Base-by-base conservation (phyloP, 2,888 invertebrate species). In the Tiliacea aurago region DNA sequence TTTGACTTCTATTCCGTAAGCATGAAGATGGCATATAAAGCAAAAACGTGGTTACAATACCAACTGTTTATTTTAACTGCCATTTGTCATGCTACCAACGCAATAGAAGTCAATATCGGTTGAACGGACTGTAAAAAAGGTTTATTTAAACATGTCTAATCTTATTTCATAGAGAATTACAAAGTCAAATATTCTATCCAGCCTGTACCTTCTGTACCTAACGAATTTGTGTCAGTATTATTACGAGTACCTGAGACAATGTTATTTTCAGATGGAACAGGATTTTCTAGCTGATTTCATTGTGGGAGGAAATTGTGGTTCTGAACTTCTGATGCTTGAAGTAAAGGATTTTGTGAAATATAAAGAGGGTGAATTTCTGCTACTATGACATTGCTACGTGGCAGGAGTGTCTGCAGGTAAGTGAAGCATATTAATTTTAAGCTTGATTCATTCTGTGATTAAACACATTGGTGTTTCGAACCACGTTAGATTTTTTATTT, bases 271-370 rank as follows among this genome's bases (percentile, higher is more conserved):
- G 53, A 63, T 66, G 75, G 18, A 41, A 18, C n/a, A 43, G 76
- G 55, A 70, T 69, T 78, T 81, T 78, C 75, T 55, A 20, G 9
- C 53, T 78, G 73, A 81, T 81, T 81, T 80, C 47, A 58, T 55
- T 70, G 70, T 55, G 23, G 51, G 11, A 41, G 64, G 64, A 59
- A 69, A 76, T 69, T 64, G 67, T 71, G 68, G 49, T 58, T 53
- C 33, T 20, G 33, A 28, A 65, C 45, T 58, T 53, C 33, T 20
- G 33, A 28, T 41, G 18, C 41, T 71, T 77, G 33, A 18, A 47
- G 63, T 69, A 65, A 63, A 79, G 64, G 64, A 66, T 73, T 77
- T 47, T 63, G 18, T 0, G 4, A 47, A 67, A 53, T 63, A 18
- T 37, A 72, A n/a, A 63, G 33, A 63, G 23, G 28, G n/a, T n/a